Evolutionary conservation across 2,888 invertebrate species (phyloP).

Genomic region (Arctia plantaginis): DNA sequence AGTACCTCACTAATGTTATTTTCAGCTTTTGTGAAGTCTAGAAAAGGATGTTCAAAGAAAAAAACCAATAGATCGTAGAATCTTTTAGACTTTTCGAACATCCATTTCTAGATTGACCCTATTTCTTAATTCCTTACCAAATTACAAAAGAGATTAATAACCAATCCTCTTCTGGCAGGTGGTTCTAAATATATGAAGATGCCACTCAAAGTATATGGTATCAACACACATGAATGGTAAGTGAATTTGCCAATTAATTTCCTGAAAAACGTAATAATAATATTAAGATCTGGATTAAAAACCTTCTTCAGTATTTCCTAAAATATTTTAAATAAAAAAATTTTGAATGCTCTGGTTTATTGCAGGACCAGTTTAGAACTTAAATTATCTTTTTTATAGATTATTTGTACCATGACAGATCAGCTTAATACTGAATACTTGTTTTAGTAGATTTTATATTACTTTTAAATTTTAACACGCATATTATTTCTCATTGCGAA

Average conservation of each 20-base stretch:
- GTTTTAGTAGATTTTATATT: too few species aligned
- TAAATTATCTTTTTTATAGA: not conserved
- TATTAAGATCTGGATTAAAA: too few species aligned
- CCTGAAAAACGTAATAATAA: slow-evolving; percentile 58
- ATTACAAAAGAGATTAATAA: slow-evolving; percentile 79
- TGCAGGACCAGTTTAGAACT: not conserved
- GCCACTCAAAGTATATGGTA: slow-evolving; percentile 73
- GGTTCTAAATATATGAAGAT: slow-evolving; percentile 78
- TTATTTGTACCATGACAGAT: too few species aligned
- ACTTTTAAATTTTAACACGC: too few species aligned
- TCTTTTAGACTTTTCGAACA: too few species aligned
- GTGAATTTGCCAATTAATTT: slow-evolving; percentile 68
- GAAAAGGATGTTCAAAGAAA: not conserved
- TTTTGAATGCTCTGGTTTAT: not conserved
- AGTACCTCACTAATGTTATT: not conserved
- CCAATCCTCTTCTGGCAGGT: slow-evolving; percentile 74
- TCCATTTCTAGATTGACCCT: not conserved
- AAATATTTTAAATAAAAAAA: too few species aligned
- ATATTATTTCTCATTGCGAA: too few species aligned
- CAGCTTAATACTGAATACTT: too few species aligned
- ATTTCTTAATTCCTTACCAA: slow-evolving; percentile 65
- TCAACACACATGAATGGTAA: slow-evolving; percentile 65
- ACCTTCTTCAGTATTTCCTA: too few species aligned
- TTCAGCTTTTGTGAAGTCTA: not conserved
- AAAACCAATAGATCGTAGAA: too few species aligned